Base-by-base conservation (phyloP, 2,888 invertebrate species). In the Petrophora chlorosata region DNA sequence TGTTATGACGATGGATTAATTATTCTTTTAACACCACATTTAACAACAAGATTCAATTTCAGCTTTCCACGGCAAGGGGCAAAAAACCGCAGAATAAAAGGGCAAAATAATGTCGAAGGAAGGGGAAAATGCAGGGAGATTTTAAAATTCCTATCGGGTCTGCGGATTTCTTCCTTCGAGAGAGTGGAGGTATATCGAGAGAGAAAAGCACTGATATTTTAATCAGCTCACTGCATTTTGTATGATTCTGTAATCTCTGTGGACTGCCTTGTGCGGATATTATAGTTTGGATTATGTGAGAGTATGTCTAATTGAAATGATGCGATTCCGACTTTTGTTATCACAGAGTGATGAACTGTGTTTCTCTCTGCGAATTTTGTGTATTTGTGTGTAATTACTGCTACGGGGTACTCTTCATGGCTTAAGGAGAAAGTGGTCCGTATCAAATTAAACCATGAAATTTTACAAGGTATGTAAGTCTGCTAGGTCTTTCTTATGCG, bases 81-180 rank as follows among this genome's bases (percentile, higher is more conserved):
- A n/a, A 2, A 36, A 26, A 7, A 26, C 12, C 25, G 13, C 3
- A 36, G 8, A 8, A 28, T 12, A 12, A 38, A 17, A 7, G 19
- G 19, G 13, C 15, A 9, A 41, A 41, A 41, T 41, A 29, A 32
- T n/a, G n/a, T n/a, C n/a, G n/a, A n/a, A n/a, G n/a, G n/a, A n/a
- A n/a, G n/a, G n/a, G n/a, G n/a, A n/a, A n/a, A n/a, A n/a, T 15
- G 32, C 14, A 10, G 5, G 3, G 33, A 33, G 32, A 33, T 25
- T 41, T 40, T 41, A 12, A 33, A 32, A 41, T 41, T 41, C 25
- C 41, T 41, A 41, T 41, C 16, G 32, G 15, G n/a, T 22, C 3
- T 28, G 10, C 15, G 25, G 25, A 25, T 33, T 41, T 15, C 22
- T 15, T 22, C 26, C 26, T 9, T 13, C 1, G 39, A 30, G 30